Percentiles rank a stretch among this genome's conserved stretches.
Evolutionary conservation across 2,888 invertebrate genomes (phyloP).

Genomic region (Ophraella communa): DNA sequence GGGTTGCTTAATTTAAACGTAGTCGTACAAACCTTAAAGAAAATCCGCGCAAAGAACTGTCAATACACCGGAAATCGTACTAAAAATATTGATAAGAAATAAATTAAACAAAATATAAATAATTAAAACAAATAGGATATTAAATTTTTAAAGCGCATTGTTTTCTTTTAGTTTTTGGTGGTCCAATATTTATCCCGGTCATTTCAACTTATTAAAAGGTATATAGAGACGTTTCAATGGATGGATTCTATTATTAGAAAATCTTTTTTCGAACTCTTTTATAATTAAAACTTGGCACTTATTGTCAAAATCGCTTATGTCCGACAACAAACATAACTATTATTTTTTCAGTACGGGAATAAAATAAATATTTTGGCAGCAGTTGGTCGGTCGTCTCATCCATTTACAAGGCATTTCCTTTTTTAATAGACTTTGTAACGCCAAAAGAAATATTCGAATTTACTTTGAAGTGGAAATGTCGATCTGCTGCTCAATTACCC

Average conservation of each 20-base stretch:
- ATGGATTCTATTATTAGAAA: conserved; percentile 23
- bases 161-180: too few relatives aligned
- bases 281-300: conserved; percentile 36
- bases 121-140: too few relatives aligned
- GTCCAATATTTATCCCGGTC: too few relatives aligned
- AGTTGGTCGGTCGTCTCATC: conserved; percentile 14
- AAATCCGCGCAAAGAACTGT: too few relatives aligned
- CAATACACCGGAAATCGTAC: too few relatives aligned
- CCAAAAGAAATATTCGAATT: not conserved
- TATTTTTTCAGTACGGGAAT: conserved; percentile 10
- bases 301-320: conserved; percentile 25
- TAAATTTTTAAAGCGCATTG: too few relatives aligned
- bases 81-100: too few relatives aligned
- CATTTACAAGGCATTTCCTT: not conserved
- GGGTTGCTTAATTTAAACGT: too few relatives aligned
- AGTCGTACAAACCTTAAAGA: too few relatives aligned
- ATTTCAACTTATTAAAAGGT: too few relatives aligned
- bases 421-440: not conserved
- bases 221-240: not conserved
- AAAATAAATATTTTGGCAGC: conserved; percentile 27
- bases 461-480: not conserved
- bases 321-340: conserved; percentile 16
- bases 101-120: too few relatives aligned
- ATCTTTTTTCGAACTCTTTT: conserved; percentile 26
- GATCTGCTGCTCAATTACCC: not conserved